Percentiles rank a stretch among this genome's conserved stretches.
Conservation (phyloP, 2,888 invertebrate genomes). For the Rhagonycha lutea region DNA sequence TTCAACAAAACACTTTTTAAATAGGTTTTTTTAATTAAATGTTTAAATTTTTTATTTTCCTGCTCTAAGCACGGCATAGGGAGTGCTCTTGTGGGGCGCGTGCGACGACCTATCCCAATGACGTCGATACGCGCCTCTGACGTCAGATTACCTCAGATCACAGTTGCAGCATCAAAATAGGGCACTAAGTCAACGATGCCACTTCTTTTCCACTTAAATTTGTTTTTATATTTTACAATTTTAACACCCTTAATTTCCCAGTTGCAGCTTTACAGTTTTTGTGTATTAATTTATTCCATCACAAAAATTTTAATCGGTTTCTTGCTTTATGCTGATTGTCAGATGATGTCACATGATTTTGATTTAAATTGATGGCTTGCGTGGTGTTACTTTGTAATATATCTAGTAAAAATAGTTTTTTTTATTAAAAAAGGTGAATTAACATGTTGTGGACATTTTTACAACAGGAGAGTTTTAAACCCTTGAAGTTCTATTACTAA, state of each 20-base stretch:
- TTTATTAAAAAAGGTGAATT: not conserved
- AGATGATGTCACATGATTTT: too few relatives aligned
- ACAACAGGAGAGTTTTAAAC: slow-evolving; percentile 11
- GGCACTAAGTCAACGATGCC: slow-evolving; percentile 28
- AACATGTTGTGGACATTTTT: slow-evolving; percentile 3
- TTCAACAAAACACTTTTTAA: not conserved
- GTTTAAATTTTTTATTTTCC: slow-evolving; percentile 7
- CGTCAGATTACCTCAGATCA: slow-evolving; percentile 32
- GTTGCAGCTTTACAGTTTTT: not conserved
- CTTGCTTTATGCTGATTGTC: too few relatives aligned
- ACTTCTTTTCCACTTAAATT: slow-evolving; percentile 5
- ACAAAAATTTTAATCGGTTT: not conserved
- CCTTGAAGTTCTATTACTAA: slow-evolving; percentile 3
- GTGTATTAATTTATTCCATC: not conserved
- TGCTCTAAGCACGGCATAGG: slow-evolving; percentile 21
- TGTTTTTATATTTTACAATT: not conserved
- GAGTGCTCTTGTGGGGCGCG: slow-evolving; percentile 26
- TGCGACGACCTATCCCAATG: slow-evolving; percentile 34
- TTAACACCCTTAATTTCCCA: not conserved
- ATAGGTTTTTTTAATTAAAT: not conserved
- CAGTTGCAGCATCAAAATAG: slow-evolving; percentile 30
- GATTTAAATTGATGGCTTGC: too few relatives aligned
- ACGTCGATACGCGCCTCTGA: slow-evolving; percentile 34
- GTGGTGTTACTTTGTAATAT: not conserved
- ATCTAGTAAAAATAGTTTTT: not conserved